Evolutionary conservation across 2,113 vertebrate genomes (phyloP).

Genomic region (Engraulis encrasicolus): DNA sequence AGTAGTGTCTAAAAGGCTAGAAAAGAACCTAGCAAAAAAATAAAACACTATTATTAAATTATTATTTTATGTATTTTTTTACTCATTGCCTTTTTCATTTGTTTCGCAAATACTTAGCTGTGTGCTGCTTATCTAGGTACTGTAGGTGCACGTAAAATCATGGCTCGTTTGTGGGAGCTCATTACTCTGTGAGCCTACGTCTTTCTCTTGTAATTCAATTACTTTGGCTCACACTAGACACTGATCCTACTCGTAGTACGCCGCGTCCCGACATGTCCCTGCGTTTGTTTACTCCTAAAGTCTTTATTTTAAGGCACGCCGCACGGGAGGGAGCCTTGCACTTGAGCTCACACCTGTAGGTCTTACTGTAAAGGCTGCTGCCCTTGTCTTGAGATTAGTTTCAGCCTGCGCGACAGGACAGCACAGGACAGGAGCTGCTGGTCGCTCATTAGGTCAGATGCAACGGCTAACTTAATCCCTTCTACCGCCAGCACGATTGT

Average conservation of each 20-base stretch:
- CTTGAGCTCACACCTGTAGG: neutral
- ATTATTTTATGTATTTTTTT: too few relatives aligned
- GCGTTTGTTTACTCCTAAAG: neutral
- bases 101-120: neutral
- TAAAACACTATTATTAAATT: too few relatives aligned
- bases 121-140: neutral
- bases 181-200: neutral
- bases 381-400: neutral
- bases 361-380: too few relatives aligned
- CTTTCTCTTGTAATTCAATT: neutral
- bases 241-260: neutral
- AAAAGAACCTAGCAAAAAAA: neutral
- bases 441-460: neutral
- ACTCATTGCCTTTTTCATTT: too few relatives aligned
- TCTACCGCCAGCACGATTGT: neutral
- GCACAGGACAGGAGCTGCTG: too few relatives aligned
- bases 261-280: neutral
- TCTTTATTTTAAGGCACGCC: neutral
- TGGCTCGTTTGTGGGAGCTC: neutral
- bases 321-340: neutral
- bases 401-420: neutral
- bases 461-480: neutral
- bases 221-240: neutral
- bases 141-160: neutral
- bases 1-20: too few relatives aligned